Evolutionary conservation across 2,888 invertebrate species (phyloP).

Genomic region (Beris morrisii): DNA sequence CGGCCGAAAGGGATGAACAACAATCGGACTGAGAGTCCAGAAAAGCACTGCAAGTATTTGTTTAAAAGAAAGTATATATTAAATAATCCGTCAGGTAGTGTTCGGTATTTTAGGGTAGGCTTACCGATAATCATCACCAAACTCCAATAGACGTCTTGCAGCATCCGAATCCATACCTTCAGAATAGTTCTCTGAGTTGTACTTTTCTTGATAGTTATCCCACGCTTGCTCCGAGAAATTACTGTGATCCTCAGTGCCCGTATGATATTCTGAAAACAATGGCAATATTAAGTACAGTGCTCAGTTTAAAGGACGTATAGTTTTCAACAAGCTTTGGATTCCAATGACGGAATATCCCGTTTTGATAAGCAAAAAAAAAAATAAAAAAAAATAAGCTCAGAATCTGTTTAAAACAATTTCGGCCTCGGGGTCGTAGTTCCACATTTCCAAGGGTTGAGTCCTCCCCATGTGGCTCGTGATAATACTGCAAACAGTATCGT

Average conservation of each 20-base stretch:
- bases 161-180: constrained; percentile 84
- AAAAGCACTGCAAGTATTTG: constrained; percentile 71
- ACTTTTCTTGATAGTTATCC: constrained; percentile 96
- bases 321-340: no score
- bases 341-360: no score
- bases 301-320: no score
- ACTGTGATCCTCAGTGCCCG: constrained; percentile 72
- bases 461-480: no score
- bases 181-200: constrained; percentile 87
- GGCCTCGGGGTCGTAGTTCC: no score
- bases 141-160: constrained; percentile 78
- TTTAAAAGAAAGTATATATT: constrained; percentile 15
- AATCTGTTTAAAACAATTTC: no score
- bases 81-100: not conserved
- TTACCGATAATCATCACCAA: constrained; percentile 84
- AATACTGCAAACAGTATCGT: no score
- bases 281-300: not conserved
- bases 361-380: no score
- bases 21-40: constrained; percentile 89
- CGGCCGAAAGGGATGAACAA: constrained; percentile 77
- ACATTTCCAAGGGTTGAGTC: no score
- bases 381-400: no score
- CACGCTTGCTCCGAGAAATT: constrained; percentile 91
- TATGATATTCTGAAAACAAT: constrained; percentile 59
- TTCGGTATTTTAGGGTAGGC: constrained; percentile 21